These are phyloP conservation scores for Galeopterus variegatus DNA, from an alignment of 2,113 vertebrate species.

Conservation along the genomic window DNA sequence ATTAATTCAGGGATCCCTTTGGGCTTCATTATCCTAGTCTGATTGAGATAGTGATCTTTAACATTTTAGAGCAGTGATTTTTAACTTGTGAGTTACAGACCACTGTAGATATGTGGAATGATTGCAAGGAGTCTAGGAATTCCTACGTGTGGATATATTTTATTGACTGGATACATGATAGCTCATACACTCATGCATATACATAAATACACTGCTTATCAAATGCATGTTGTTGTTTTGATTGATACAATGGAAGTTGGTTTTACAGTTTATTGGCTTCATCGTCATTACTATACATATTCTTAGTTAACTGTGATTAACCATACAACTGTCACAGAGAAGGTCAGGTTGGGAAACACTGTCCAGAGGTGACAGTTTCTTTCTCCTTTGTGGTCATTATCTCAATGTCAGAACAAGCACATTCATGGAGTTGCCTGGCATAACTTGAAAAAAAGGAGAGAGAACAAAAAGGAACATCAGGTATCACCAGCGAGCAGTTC, in stretches of 20 bases:
- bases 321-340: background rate
- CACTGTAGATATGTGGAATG: background rate
- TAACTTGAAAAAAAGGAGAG: background rate
- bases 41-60: background rate
- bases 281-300: background rate
- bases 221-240: background rate
- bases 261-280: background rate
- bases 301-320: background rate
- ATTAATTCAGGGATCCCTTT: background rate
- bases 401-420: background rate
- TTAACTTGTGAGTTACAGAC: background rate
- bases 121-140: background rate
- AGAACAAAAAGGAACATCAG: background rate
- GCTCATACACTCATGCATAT: background rate
- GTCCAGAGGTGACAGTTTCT: background rate
- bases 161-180: background rate
- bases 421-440: background rate
- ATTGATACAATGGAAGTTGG: background rate
- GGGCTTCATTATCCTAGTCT: slow-evolving; percentile 15
- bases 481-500: background rate
- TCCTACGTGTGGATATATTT: background rate
- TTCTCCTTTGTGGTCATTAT: background rate
- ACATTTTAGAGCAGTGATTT: background rate
- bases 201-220: background rate
- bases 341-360: background rate